Evolutionary conservation across 2,113 vertebrate species (phyloP), one percentile per base, ranked within the genome.

Genomic region (Plestiodon gilberti): DNA sequence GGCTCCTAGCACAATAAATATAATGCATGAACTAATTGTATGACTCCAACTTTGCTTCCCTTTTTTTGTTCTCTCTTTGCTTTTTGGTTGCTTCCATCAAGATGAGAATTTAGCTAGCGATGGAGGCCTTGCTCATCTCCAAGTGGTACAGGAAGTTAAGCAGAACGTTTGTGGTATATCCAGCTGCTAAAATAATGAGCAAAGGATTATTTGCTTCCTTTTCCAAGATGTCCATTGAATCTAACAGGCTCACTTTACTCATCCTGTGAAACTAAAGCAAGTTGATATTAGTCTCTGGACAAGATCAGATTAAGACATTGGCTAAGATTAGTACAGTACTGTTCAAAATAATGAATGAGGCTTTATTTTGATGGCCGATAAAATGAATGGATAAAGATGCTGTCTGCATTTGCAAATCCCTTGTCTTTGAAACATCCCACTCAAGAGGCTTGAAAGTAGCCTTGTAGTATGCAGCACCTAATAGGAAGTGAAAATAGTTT

Each of bases 161-260:
- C 64, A 48, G 71, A 81, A 76, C 69, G 71, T 38, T 2, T 18
- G 2, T 67, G 10, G 23, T 11, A 40, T 1, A 40, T 1, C 1
- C 1, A 75, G 20, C 77, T 91, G 33, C 30, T 73, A 76, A 67
- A 84, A 35, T 55, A 71, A 11, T 3, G 75, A 83, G 61, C 28
- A 67, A 65, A 8, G 78, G 69, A 25, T n/a, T 65, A 5, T 28
- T 91, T 78, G 0, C 78, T 82, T 8, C 25, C 3, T 9, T 1
- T 77, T 14, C 69, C 18, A 70, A 4, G 2, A 30, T 0, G 1
- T 73, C 3, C 48, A 15, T 71, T 74, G 43, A 57, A 62, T 84
- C 89, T 33, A 90, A 33, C 40, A 2, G 25, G 28, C 64, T 78
- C 81, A 69, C 11, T 88, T 87, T 81, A 48, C 17, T 48, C 43